Evolutionary conservation across 92 coral and sea anemone species (phyloP), one percentile per base, ranked within the genome.

Genomic region (Plumapathes pennacea): DNA sequence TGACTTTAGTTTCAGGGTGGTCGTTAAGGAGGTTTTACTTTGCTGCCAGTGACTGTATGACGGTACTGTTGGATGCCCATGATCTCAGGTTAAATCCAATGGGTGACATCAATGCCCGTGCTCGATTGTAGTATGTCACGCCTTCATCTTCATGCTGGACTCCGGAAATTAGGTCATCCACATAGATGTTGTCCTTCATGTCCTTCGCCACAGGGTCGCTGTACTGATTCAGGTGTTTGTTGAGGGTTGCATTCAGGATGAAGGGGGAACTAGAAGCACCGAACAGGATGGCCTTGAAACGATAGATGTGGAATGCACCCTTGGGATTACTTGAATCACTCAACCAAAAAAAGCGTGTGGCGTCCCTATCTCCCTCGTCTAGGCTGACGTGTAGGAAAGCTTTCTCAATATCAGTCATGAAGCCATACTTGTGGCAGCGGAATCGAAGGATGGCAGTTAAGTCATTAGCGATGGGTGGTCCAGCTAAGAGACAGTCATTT

Each of bases 261-360:
- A 78, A 78, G 3, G 79, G 85, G 22, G 85, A 71, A 25, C 85
- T 71, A 3, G 54, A 37, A 1, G 79, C 47, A 23, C 79, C 74
- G 40, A 70, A 78, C 28, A 78, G 58, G 57, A 70, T 52, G 11
- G 82, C 40, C 43, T 80, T 64, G 42, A 66, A 57, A 12, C 67
- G 71, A 46, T 57, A 73, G 21, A 67, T 56, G 9, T 64, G 59
- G 38, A 74, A 64, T 10, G 54, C 41, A 42, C 75, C 37, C 27
- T 65, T 67, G 10, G 41, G 60, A 25, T 74, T 53, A 24, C 14
- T 2, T 2, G 71, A 30, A 45, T 50, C 29, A 3, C 46, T 48
- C 17, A 64, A 33, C 54, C 62, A 40, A 47, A 78, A 54, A 23
- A 61, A 62, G 43, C 85, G 49, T 25, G 53, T 64, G 11, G 77